Evolutionary conservation across 2,797 vertebrate species (phyloP), one percentile per base, ranked within the genome.

Genomic region (Lepilemur ruficaudatus): DNA sequence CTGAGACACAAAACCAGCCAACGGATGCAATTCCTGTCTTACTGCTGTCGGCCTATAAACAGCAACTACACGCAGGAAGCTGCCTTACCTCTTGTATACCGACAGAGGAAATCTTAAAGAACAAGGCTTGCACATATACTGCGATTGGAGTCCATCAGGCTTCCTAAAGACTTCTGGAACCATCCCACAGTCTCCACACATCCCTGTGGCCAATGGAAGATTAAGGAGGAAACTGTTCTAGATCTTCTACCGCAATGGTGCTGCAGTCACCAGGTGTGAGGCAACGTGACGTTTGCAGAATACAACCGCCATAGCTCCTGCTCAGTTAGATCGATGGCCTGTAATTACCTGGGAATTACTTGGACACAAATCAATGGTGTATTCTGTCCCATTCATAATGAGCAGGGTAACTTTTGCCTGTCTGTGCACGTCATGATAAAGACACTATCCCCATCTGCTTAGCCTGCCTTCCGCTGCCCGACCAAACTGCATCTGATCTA

Each of bases 281-380:
- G 98, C 98, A 98, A 98, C 69, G 63, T 93, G 96, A 98, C 95
- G 72, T 94, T 97, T 97, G 97, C 96, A 97, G 92, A 94, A 61
- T 17, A 85, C 94, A 97, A 80, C 96, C 85, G 46, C 97, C 96
- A 94, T 61, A 94, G 95, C 94, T 97, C 95, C 97, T 96, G 97
- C 97, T 96, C 93, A 41, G 96, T 97, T 97, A 98, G 98, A 99
- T 99, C 98, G 98, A 98, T 99, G 98, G 98, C 96, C 98, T 98
- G 96, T 98, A 98, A 99, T 98, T 98, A 98, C 98, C 98, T 98
- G 98, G 98, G 98, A 98, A 98, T 98, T 98, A 98, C 98, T 98
- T 98, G 98, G 98, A 98, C 98, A 98, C 98, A 98, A 98, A 99
- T 98, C 98, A 98, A 98, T 98, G 98, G 97, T 97, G 97, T 98